Evolutionary conservation across 2,888 invertebrate species (phyloP).

Genomic region (Sympetrum striolatum): DNA sequence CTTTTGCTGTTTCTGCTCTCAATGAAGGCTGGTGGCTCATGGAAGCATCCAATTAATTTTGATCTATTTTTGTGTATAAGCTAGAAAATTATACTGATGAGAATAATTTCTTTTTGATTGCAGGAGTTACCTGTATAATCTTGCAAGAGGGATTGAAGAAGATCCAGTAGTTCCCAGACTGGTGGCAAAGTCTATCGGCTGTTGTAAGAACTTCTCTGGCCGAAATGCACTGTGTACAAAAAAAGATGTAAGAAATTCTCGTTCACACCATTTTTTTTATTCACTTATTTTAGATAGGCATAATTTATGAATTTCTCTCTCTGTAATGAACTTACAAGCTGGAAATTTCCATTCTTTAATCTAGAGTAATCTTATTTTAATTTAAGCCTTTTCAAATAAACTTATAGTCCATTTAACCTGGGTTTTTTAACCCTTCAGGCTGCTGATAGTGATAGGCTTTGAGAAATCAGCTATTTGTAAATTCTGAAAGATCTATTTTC

Average conservation of each 20-base stretch:
- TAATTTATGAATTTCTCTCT: neutral
- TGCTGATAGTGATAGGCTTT: too few relatives aligned
- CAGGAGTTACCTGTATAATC: slow-evolving; percentile 84
- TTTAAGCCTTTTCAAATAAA: neutral
- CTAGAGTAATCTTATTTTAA: neutral
- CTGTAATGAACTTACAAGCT: neutral
- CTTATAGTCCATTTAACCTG: too few relatives aligned
- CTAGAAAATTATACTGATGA: neutral
- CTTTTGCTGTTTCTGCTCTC: too few relatives aligned
- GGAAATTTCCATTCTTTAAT: neutral
- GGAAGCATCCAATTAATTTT: neutral
- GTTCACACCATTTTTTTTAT: neutral
- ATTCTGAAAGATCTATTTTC: too few relatives aligned
- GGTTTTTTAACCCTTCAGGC: too few relatives aligned
- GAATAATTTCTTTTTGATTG: slow-evolving; percentile 48
- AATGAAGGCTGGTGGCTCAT: too few relatives aligned
- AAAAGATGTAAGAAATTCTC: slow-evolving; percentile 63
- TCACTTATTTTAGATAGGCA: neutral
- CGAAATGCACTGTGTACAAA: slow-evolving; percentile 72
- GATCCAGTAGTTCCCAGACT: slow-evolving; percentile 87
- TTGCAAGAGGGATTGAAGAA: slow-evolving; percentile 84
- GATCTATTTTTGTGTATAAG: neutral
- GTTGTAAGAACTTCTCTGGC: slow-evolving; percentile 93
- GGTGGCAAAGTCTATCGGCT: slow-evolving; percentile 92
- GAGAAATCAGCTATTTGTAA: too few relatives aligned